Conservation (phyloP, 2,113 vertebrate genomes). For the Ornithorhynchus anatinus region DNA sequence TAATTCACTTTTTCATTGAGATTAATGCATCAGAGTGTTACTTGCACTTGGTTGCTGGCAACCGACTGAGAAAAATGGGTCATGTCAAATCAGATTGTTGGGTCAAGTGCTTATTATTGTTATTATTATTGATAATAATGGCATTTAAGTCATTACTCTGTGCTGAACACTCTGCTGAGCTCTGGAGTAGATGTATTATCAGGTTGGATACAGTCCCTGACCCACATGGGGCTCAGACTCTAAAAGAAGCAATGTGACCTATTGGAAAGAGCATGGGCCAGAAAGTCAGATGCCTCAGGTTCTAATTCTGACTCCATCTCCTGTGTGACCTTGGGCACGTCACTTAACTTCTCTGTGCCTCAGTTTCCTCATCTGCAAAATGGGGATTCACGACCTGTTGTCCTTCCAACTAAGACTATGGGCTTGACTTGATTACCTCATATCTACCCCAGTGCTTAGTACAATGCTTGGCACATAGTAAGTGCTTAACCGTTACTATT, state of each 20-base stretch:
- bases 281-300: background rate
- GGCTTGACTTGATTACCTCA: slow-evolving; percentile 39
- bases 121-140: too few species aligned
- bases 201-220: too few species aligned
- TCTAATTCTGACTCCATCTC: background rate
- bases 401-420: slow-evolving; percentile 61
- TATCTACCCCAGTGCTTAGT: slow-evolving; percentile 35
- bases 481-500: background rate
- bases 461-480: background rate
- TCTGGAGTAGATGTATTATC: too few species aligned
- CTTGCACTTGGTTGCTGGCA: too few species aligned
- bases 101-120: too few species aligned
- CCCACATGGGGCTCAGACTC: too few species aligned
- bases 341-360: slow-evolving; percentile 58
- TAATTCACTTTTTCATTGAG: too few species aligned
- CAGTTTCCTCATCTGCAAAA: slow-evolving; percentile 40
- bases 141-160: too few species aligned
- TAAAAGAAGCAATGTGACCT: background rate
- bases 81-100: too few species aligned
- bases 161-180: too few species aligned
- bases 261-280: background rate
- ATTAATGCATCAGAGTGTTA: too few species aligned
- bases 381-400: slow-evolving; percentile 45
- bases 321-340: slow-evolving; percentile 22
- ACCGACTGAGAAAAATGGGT: too few species aligned